phyloP scores from a whole-genome alignment of 2,797 vertebrate genomes.

The Calcarius lapponicus region DNA sequence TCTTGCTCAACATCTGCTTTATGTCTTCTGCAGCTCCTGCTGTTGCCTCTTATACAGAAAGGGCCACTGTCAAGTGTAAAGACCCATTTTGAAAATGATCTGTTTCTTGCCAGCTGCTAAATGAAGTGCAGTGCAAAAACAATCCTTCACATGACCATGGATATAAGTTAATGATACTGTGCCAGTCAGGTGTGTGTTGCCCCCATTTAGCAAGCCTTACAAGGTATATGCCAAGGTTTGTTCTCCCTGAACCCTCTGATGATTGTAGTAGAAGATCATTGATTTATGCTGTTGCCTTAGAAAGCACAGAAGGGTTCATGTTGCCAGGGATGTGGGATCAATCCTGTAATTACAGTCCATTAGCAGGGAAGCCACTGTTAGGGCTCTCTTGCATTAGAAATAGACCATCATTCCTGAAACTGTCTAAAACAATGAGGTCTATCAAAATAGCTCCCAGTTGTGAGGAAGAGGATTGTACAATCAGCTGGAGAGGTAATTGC shows the following conservation, averaged over 20 bases:
- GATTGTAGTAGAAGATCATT: neutral
- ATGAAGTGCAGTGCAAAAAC: slow-evolving; percentile 31
- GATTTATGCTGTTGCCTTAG: slow-evolving; percentile 52
- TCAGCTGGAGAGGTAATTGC: slow-evolving; percentile 38
- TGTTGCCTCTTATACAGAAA: neutral
- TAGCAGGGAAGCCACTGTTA: slow-evolving; percentile 46
- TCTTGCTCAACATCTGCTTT: slow-evolving; percentile 42
- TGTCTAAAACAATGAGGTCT: slow-evolving; percentile 46
- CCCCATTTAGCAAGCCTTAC: neutral
- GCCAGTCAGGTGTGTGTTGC: neutral
- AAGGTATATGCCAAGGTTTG: neutral
- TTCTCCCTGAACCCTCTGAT: slow-evolving; percentile 20
- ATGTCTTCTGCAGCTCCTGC: slow-evolving; percentile 41
- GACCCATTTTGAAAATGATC: slow-evolving; percentile 12
- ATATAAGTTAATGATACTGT: slow-evolving; percentile 20
- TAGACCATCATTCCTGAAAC: slow-evolving; percentile 53
- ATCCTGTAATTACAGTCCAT: slow-evolving; percentile 67
- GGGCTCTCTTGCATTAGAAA: slow-evolving; percentile 56
- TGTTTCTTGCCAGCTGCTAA: slow-evolving; percentile 47
- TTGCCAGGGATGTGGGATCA: slow-evolving; percentile 52
- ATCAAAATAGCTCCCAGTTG: slow-evolving; percentile 49
- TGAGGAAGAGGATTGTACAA: slow-evolving; percentile 25
- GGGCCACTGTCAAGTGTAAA: slow-evolving; percentile 33
- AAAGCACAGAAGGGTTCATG: slow-evolving; percentile 43
- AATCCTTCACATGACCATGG: neutral